Evolutionary conservation across 2,113 vertebrate species (phyloP).

Genomic region (Triplophysa dalaica): DNA sequence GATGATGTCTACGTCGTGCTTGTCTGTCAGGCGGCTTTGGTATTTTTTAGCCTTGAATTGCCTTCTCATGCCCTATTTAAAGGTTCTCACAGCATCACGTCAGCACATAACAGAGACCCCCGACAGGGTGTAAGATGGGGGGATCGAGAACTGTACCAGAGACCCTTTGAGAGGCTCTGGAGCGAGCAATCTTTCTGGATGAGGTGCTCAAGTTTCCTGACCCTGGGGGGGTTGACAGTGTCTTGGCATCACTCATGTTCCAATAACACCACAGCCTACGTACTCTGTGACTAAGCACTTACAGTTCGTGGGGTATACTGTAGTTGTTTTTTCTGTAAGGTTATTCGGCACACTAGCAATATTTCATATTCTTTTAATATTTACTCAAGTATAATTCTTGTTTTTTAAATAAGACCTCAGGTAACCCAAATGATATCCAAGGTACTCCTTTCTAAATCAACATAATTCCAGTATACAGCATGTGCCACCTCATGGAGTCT

Average conservation of each 20-base stretch:
- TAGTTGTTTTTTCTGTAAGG: not conserved
- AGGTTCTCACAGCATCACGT: conserved; percentile 56
- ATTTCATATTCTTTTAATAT: not conserved
- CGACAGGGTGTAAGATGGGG: conserved; percentile 58
- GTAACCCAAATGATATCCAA: not conserved
- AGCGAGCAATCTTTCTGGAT: not conserved
- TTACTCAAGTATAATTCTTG: not conserved
- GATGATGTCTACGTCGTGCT: conserved; percentile 27
- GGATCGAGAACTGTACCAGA: not conserved
- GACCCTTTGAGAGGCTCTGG: conserved; percentile 19
- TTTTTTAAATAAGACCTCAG: not conserved
- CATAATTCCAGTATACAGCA: not conserved
- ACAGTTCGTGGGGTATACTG: not conserved
- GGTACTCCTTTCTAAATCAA: conserved; percentile 6
- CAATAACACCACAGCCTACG: not conserved
- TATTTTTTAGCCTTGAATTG: conserved; percentile 64
- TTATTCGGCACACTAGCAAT: not conserved
- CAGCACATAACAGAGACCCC: conserved; percentile 59
- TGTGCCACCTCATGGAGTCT: not conserved
- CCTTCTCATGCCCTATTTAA: conserved; percentile 72
- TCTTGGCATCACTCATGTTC: not conserved
- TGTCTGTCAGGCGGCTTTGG: conserved; percentile 58
- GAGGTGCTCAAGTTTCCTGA: not conserved
- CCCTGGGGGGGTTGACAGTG: not conserved
- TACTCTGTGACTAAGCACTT: not conserved